phyloP scores from a whole-genome alignment of 2,113 vertebrate species.

The Chaenogobius annularis region DNA sequence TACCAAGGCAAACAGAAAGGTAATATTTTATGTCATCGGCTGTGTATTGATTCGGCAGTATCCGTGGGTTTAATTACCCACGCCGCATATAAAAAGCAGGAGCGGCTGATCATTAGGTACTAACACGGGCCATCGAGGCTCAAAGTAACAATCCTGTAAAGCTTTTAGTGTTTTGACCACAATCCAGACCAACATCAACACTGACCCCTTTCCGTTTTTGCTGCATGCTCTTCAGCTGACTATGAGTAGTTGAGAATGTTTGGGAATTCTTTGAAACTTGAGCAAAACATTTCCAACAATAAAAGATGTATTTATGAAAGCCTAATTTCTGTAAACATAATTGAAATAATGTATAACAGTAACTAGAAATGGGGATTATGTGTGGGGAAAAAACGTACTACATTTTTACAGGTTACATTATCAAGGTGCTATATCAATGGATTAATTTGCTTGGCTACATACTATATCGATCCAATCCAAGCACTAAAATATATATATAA shows the following conservation, averaged over 20 bases:
- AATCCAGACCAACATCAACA: slow-evolving; percentile 35
- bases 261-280: neutral
- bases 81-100: slow-evolving; percentile 65
- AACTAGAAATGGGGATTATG: no score
- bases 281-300: neutral
- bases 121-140: slow-evolving; percentile 50
- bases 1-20: slow-evolving; percentile 2
- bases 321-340: no score
- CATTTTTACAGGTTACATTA: no score
- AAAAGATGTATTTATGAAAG: neutral
- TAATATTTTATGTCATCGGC: slow-evolving; percentile 51
- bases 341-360: no score
- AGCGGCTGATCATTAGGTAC: slow-evolving; percentile 47
- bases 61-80: slow-evolving; percentile 65
- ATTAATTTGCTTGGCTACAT: no score
- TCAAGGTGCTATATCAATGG: no score
- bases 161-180: slow-evolving; percentile 60
- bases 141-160: slow-evolving; percentile 55
- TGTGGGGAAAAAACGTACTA: no score
- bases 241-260: neutral
- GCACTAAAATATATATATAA: no score
- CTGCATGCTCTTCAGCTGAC: neutral
- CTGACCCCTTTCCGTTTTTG: slow-evolving; percentile 35
- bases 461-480: no score
- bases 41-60: slow-evolving; percentile 64